Evolutionary conservation across 1,140 invertebrate genomes (phyloP), one percentile per base, ranked within the genome.

Genomic region (Bemisia tabaci): DNA sequence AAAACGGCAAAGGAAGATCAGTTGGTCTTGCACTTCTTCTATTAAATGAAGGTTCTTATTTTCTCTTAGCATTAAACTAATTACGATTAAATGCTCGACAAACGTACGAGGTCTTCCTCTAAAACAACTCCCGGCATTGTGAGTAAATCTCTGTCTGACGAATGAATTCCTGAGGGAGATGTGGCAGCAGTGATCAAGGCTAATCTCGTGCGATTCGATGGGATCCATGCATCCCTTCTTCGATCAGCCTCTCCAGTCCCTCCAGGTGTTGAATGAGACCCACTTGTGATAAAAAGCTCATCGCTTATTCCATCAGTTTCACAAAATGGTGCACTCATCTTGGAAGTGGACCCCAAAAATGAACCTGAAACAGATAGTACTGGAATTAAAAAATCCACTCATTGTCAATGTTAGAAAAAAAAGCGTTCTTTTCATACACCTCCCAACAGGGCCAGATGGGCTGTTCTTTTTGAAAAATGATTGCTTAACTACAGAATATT

Each of bases 141-240:
- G 1, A 90, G 78, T 2, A 85, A 77, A 66, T 87, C 83, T 71
- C 80, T 79, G 66, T 87, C 82, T 23, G 86, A 84, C 69, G 84
- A 81, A 73, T 84, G 87, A 21, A 83, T 84, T 12, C 87, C 86
- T 65, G 83, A 82, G 5, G 82, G 75, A 68, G 84, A 83, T 27
- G 84, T 87, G 74, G 83, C 73, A 78, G 84, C 82, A 74, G 78
- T 74, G 70, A 85, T 79, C 22, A 89, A 76, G 58, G 83, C 82
- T 73, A 84, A 82, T 71, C 83, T 80, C 1, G 87, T 86, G 66
- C 80, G 79, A 68, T 87, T 84, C 68, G 79, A 84, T 9, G 88
- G 86, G 72, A 90, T 85, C 89, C 89, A 91, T 2, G 87, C 85
- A 82, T 90, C 87, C 75, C 85, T 78, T 67, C 84, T 78, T 70